Percentiles rank a stretch among this genome's conserved stretches.
These are phyloP conservation scores for Lontra canadensis DNA, from an alignment of 2,113 vertebrate genomes.

Conservation along the genomic window DNA sequence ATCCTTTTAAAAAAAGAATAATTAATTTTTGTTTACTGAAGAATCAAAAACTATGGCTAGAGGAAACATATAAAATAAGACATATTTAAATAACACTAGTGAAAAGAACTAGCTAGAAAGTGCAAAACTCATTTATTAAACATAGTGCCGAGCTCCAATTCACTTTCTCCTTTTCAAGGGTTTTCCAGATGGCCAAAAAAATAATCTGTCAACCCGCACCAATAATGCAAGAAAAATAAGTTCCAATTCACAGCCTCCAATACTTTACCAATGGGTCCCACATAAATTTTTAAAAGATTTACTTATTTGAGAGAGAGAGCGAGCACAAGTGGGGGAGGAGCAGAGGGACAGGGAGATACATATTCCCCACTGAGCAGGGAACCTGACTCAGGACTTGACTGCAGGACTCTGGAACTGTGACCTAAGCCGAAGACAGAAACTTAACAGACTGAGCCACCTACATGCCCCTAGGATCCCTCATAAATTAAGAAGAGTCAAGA, in stretches of 20 bases:
- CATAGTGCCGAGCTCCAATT: not conserved
- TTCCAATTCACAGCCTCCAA: not conserved
- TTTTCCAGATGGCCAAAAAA: not conserved
- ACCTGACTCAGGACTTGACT: no score
- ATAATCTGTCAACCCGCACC: not conserved
- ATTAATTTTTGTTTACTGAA: slow-evolving; percentile 37
- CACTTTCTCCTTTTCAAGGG: not conserved
- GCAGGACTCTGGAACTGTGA: no score
- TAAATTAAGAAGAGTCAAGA: not conserved
- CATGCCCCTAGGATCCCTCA: not conserved
- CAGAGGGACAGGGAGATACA: not conserved
- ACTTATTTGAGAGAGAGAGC: not conserved
- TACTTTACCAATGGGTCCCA: not conserved
- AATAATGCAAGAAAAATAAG: not conserved
- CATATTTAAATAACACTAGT: not conserved
- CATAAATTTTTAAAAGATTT: not conserved
- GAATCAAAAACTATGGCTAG: not conserved
- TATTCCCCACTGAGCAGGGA: not conserved
- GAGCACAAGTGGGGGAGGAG: no score
- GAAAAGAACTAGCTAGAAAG: not conserved
- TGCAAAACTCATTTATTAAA: not conserved
- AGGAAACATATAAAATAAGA: slow-evolving; percentile 1
- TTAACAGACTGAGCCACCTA: not conserved
- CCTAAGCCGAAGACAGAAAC: not conserved
- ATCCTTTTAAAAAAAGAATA: not conserved